Conservation (phyloP, 2,888 invertebrate genomes). For the Fragum whitleyi region DNA sequence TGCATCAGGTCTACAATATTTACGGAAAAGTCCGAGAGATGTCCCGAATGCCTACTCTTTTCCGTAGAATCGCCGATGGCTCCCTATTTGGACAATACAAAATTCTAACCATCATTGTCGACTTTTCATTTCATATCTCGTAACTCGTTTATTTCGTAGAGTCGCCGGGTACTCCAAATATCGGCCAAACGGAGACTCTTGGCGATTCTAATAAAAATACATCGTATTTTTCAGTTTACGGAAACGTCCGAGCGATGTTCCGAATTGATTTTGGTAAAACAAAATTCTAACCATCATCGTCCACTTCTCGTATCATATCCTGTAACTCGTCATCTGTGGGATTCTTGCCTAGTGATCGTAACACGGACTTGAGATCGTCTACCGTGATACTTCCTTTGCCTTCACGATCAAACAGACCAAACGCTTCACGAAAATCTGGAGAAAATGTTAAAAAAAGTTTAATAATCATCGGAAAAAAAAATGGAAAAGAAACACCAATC, state of each 20-base stretch:
- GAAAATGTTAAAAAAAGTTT: neutral
- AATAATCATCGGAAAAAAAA: neutral
- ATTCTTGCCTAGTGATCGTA: conserved; percentile 99
- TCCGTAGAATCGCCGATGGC: no score
- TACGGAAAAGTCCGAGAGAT: no score
- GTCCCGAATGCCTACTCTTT: no score
- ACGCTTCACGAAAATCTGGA: conserved; percentile 63
- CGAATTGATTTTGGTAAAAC: no score
- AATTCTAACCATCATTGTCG: conserved; percentile 96
- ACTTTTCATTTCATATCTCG: conserved; percentile 99
- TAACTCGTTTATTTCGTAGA: no score
- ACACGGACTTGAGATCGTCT: conserved; percentile 98
- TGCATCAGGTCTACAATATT: no score
- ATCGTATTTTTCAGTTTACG: no score
- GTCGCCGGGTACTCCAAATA: no score
- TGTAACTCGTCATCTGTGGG: conserved; percentile 99
- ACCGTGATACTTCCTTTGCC: conserved; percentile 99
- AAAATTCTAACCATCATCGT: conserved; percentile 95
- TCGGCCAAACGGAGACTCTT: no score
- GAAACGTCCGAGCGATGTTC: no score
- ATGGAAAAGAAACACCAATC: neutral
- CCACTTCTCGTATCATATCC: conserved; percentile 99
- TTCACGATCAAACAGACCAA: conserved; percentile 64
- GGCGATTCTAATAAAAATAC: no score
- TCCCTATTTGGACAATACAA: no score